Conservation (phyloP, 2,113 vertebrate species). For the Elephas maximus region DNA sequence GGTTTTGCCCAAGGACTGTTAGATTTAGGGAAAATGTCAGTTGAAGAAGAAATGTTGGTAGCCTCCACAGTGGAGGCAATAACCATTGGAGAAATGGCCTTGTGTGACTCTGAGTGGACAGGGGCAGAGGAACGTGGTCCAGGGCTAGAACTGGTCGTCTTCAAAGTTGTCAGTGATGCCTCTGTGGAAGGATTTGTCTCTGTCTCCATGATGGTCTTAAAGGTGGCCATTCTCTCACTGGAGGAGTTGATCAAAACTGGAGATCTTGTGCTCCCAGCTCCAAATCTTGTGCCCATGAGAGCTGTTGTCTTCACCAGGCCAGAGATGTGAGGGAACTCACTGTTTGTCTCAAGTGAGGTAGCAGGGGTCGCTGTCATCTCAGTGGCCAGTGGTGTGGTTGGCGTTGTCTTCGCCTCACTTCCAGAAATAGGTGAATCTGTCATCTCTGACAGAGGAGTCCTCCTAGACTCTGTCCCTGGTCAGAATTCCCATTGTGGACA, state of each 20-base stretch:
- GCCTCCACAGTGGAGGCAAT: fast-evolving
- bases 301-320: not conserved
- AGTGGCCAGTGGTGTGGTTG: not conserved
- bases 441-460: not conserved
- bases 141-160: not conserved
- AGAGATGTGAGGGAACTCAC: not conserved
- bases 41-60: too few relatives aligned
- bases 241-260: not conserved
- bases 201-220: not conserved
- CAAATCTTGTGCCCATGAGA: not conserved
- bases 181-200: not conserved
- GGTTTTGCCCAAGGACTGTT: fast-evolving
- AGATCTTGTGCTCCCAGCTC: not conserved
- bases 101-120: fast-evolving
- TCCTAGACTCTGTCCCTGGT: too few relatives aligned
- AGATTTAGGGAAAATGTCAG: too few relatives aligned
- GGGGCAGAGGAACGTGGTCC: not conserved
- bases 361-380: not conserved
- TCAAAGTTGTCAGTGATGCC: too few relatives aligned
- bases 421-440: not conserved
- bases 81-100: fast-evolving
- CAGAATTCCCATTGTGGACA: not conserved
- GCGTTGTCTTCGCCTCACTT: not conserved
- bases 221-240: not conserved
- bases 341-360: not conserved